Evolutionary conservation across 1,140 invertebrate species (phyloP).

Genomic region (Drosophila setifemur): DNA sequence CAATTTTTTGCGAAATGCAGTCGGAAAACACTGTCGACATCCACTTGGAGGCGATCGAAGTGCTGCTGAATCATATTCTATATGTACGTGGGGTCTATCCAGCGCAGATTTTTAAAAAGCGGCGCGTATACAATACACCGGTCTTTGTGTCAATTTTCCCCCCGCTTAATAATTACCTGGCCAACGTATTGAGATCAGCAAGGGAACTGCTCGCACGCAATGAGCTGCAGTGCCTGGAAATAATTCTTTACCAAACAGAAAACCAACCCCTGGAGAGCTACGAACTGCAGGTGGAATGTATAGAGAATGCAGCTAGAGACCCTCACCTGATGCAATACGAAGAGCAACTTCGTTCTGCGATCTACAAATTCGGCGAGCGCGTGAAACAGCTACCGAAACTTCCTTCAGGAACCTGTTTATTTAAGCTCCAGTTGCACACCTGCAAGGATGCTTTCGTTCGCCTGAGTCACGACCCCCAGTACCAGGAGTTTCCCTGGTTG

Average conservation of each 20-base stretch:
- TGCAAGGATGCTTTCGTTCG: conserved; percentile 59
- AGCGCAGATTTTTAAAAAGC: conserved; percentile 68
- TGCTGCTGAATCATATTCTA: conserved; percentile 70
- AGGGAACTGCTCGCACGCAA: conserved; percentile 38
- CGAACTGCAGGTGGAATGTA: conserved; percentile 12
- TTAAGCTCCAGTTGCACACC: conserved; percentile 71
- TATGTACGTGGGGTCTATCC: conserved; percentile 74
- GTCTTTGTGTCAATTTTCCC: conserved; percentile 68
- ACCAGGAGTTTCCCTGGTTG: conserved; percentile 78
- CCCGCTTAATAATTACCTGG: conserved; percentile 64
- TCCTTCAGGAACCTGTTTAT: conserved; percentile 36
- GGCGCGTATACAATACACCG: conserved; percentile 66
- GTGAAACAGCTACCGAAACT: conserved; percentile 57
- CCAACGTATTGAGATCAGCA: conserved; percentile 46
- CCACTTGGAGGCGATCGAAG: conserved; percentile 69
- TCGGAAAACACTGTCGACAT: conserved; percentile 44
- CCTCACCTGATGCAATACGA: conserved; percentile 63
- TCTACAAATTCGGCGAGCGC: conserved; percentile 61
- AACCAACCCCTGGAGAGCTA: conserved; percentile 48
- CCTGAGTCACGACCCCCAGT: conserved; percentile 58
- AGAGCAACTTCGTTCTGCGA: conserved; percentile 55
- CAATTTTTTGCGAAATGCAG: conserved; percentile 41
- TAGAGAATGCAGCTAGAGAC: conserved; percentile 6
- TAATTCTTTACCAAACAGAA: conserved; percentile 57
- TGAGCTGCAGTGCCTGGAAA: conserved; percentile 45